phyloP scores from a whole-genome alignment of 2,797 vertebrate species.

The Danio aesculapii region DNA sequence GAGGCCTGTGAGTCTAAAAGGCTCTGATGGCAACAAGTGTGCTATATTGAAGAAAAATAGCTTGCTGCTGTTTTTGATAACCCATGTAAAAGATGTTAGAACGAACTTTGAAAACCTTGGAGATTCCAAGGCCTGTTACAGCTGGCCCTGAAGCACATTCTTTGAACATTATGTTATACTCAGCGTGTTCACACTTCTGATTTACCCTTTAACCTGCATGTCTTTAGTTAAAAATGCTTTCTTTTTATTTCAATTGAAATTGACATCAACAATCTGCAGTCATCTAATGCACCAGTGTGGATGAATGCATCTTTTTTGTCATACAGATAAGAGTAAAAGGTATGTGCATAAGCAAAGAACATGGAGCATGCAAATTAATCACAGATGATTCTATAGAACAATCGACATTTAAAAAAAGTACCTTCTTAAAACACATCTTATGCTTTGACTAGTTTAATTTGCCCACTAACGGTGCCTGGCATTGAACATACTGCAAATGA shows the following conservation, averaged over 20 bases:
- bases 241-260: neutral
- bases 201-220: neutral
- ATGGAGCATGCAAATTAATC: too few relatives aligned
- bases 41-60: slow-evolving; percentile 38
- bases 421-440: neutral
- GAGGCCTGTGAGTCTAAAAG: slow-evolving; percentile 33
- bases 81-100: slow-evolving; percentile 17
- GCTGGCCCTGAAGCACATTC: neutral
- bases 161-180: neutral
- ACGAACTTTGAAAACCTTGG: slow-evolving; percentile 7
- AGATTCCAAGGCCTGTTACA: neutral
- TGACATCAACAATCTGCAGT: neutral
- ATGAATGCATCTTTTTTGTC: too few relatives aligned
- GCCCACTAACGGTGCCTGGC: neutral
- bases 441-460: neutral
- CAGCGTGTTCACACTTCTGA: neutral
- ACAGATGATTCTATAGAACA: neutral
- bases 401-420: neutral
- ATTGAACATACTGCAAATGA: neutral
- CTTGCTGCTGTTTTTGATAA: slow-evolving; percentile 41
- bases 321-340: too few relatives aligned
- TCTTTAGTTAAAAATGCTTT: neutral
- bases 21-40: slow-evolving; percentile 60
- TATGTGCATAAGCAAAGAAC: too few relatives aligned
- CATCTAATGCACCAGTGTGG: too few relatives aligned